A percentile compares a stretch with the other conserved stretches of the same genome.
These are phyloP conservation scores for Lithophane ornitopus DNA, from an alignment of 2,888 invertebrate species.

Conservation along the genomic window DNA sequence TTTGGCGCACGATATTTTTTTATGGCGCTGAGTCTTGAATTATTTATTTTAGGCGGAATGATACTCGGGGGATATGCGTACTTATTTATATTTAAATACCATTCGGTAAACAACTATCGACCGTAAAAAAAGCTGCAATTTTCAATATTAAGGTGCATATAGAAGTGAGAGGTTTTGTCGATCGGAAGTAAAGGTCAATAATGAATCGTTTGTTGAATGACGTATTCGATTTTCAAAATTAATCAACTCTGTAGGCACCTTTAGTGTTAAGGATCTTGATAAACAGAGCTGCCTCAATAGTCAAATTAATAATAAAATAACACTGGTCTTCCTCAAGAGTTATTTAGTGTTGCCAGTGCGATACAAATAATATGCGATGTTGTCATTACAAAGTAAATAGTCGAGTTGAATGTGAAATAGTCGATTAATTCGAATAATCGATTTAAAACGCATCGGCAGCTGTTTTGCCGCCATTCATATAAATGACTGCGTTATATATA, in stretches of 20 bases:
- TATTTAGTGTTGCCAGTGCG: conserved; percentile 35
- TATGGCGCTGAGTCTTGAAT: conserved; percentile 43
- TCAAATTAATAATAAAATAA: conserved; percentile 18
- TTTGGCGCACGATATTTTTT: conserved; percentile 6
- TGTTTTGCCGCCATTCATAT: background rate
- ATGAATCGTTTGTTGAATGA: background rate
- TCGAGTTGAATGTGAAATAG: conserved; percentile 22
- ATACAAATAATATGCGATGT: background rate
- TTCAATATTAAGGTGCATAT: conserved; percentile 12
- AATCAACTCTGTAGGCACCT: conserved; percentile 4
- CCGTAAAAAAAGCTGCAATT: conserved; percentile 30
- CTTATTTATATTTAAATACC: conserved; percentile 15
- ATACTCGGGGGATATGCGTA: conserved; percentile 36
- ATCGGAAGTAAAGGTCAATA: background rate
- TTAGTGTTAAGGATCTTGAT: conserved; percentile 42
- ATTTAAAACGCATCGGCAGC: background rate
- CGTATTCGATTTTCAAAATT: conserved; percentile 11
- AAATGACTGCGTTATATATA: background rate
- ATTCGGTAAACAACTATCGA: background rate
- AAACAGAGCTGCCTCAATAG: conserved; percentile 63
- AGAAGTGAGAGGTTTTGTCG: conserved; percentile 1
- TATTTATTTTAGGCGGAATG: conserved; percentile 50
- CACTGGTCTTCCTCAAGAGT: conserved; percentile 36
- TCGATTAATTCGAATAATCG: conserved; percentile 23
- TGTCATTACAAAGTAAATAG: conserved; percentile 25